phyloP scores from a whole-genome alignment of 2,888 invertebrate species.

The Cheilosia soror region DNA sequence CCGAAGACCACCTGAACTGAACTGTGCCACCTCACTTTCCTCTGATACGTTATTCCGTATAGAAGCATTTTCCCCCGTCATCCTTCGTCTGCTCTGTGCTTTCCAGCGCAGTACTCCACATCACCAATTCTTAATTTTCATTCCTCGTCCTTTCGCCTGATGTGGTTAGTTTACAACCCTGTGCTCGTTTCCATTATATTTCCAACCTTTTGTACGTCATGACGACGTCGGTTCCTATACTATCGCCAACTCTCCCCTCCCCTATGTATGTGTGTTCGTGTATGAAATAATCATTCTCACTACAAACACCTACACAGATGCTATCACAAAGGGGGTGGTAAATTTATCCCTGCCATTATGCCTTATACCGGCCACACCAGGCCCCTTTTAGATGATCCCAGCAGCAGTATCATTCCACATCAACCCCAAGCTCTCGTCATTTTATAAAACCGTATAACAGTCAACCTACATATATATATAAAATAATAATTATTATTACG shows the following conservation, averaged over 20 bases:
- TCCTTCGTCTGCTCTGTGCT: conserved; percentile 26
- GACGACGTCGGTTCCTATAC: conserved; percentile 50
- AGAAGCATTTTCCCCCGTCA: conserved; percentile 49
- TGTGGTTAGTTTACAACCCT: conserved; percentile 75
- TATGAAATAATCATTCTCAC: conserved; percentile 64
- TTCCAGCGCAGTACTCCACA: conserved; percentile 9
- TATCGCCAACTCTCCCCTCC: conserved; percentile 38
- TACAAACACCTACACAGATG: conserved; percentile 61
- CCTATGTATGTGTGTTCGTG: conserved; percentile 20
- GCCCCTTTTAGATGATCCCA: conserved; percentile 51
- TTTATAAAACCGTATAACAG: conserved; percentile 75
- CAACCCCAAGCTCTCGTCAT: conserved; percentile 68
- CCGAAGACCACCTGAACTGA: conserved; percentile 72
- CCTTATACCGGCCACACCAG: conserved; percentile 29
- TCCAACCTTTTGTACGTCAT: conserved; percentile 69
- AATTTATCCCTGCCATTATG: conserved; percentile 72
- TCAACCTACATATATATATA: conserved; percentile 73
- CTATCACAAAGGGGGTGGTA: conserved; percentile 38
- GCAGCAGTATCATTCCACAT: conserved; percentile 56
- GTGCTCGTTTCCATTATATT: conserved; percentile 72
- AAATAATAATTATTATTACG: conserved; percentile 73
- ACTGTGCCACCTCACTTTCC: conserved; percentile 62
- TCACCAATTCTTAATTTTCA: conserved; percentile 24
- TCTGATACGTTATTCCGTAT: conserved; percentile 21
- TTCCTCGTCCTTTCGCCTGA: conserved; percentile 53